Evolutionary conservation across 2,888 invertebrate species (phyloP).

Genomic region (Emmelina monodactyla): DNA sequence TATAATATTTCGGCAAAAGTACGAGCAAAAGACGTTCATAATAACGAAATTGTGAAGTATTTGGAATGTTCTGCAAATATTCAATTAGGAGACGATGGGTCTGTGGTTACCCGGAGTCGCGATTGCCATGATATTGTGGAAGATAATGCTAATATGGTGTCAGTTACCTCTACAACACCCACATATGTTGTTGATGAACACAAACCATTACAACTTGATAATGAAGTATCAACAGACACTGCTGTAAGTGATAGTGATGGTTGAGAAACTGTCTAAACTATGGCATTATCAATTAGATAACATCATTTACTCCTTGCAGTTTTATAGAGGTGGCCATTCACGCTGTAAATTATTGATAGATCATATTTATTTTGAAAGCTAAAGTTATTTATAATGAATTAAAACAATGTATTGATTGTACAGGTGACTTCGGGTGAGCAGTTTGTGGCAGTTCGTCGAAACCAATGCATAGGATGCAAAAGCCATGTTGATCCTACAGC

Average conservation of each 20-base stretch:
- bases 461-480: conserved; percentile 60
- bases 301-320: too few relatives aligned
- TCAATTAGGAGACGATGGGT: too few relatives aligned
- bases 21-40: neutral
- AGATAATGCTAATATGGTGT: conserved; percentile 6
- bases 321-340: too few relatives aligned
- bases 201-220: conserved; percentile 36
- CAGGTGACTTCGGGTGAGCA: conserved; percentile 59
- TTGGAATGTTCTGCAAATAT: neutral
- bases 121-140: too few relatives aligned
- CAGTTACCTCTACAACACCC: conserved; percentile 14
- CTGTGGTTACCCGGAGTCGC: too few relatives aligned
- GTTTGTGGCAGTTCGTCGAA: conserved; percentile 51
- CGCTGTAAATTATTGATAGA: too few relatives aligned
- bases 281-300: too few relatives aligned
- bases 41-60: neutral
- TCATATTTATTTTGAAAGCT: too few relatives aligned
- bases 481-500: conserved; percentile 56
- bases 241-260: conserved; percentile 29
- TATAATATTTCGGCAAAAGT: neutral
- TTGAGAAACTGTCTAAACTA: too few relatives aligned
- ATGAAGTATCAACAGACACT: conserved; percentile 41
- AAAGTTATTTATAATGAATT: too few relatives aligned
- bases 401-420: conserved; percentile 6
- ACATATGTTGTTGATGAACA: too few relatives aligned